Conservation (phyloP, 2,888 invertebrate genomes). For the Perizoma affinitatum region DNA sequence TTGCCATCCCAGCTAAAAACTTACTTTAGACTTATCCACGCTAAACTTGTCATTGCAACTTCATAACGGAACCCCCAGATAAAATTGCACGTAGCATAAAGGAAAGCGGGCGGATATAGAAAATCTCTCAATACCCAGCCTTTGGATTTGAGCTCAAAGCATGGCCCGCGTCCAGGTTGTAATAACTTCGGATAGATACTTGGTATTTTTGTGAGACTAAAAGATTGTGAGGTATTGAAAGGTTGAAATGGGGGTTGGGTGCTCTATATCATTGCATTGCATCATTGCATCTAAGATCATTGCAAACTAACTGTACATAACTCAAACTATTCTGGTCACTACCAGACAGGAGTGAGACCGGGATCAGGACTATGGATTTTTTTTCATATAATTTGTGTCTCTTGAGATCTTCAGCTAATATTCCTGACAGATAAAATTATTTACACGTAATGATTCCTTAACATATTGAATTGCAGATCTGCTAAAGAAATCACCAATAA, state of each 20-base stretch:
- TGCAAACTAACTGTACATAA: no score
- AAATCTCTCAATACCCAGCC: constrained; percentile 80
- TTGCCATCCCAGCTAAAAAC: no score
- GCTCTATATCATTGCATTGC: no score
- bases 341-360: no score
- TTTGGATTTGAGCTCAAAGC: constrained; percentile 71
- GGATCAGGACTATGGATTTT: no score
- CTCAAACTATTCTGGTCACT: no score
- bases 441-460: no score
- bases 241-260: background rate
- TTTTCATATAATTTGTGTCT: no score
- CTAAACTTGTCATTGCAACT: constrained; percentile 50
- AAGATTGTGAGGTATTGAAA: constrained; percentile 23
- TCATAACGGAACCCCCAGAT: constrained; percentile 76
- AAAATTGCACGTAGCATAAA: constrained; percentile 82
- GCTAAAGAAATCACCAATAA: background rate
- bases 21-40: constrained; percentile 55
- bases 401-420: no score
- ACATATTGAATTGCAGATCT: no score
- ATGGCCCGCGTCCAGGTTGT: constrained; percentile 59
- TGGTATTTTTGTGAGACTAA: constrained; percentile 37
- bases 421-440: no score
- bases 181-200: constrained; percentile 61
- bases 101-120: constrained; percentile 82
- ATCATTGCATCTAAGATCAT: no score